phyloP scores from a whole-genome alignment of 2,113 vertebrate species.

The Fulica atra region DNA sequence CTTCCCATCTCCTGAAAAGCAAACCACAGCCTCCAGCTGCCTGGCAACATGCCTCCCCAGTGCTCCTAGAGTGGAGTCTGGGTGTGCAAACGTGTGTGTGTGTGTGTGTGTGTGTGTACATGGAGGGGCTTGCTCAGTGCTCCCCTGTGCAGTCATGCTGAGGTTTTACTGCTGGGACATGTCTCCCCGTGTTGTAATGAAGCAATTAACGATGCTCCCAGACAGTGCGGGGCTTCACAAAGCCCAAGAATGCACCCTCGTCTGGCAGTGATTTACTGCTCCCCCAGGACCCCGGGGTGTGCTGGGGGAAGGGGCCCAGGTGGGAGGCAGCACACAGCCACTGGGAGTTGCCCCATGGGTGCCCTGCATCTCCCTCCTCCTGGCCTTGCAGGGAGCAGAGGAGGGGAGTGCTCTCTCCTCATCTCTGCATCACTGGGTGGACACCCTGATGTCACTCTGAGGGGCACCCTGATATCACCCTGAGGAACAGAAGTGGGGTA shows the following conservation, averaged over 20 bases:
- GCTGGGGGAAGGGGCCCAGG: neutral
- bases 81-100: neutral
- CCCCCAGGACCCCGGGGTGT: conserved; percentile 35
- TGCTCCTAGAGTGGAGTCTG: neutral
- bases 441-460: neutral
- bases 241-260: conserved; percentile 68
- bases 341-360: neutral
- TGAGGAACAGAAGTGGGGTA: neutral
- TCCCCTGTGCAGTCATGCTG: neutral
- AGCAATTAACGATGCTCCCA: conserved; percentile 74
- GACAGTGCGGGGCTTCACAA: conserved; percentile 67
- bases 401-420: neutral
- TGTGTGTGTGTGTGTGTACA: neutral
- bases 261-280: conserved; percentile 73
- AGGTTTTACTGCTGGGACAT: conserved; percentile 72
- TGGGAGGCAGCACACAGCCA: neutral
- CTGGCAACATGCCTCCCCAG: fast-evolving
- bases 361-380: neutral
- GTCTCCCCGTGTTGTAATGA: conserved; percentile 74
- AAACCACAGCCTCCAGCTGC: neutral
- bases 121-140: neutral
- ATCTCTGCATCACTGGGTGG: neutral
- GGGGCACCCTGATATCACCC: neutral
- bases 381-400: neutral
- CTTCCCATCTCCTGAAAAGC: neutral